phyloP scores from a whole-genome alignment of 2,888 invertebrate species.

The Andrena fulva region DNA sequence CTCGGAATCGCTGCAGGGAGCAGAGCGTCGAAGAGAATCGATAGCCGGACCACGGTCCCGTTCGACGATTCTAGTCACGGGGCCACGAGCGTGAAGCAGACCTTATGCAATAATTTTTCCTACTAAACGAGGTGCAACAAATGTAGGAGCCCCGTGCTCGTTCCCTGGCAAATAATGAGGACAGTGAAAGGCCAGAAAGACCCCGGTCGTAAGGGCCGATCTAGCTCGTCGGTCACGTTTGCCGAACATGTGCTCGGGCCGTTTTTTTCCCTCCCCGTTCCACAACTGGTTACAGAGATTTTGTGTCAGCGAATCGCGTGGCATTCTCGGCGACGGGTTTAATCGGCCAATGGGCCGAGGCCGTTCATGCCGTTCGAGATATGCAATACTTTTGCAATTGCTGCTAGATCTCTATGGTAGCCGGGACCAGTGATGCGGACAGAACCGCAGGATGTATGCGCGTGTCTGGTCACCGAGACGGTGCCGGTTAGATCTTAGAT shows the following conservation, averaged over 20 bases:
- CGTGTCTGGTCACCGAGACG: not conserved
- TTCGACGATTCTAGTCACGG: conserved; percentile 74
- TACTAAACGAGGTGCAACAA: conserved; percentile 61
- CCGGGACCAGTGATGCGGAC: not conserved
- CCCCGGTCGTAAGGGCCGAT: conserved; percentile 60
- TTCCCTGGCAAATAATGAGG: conserved; percentile 62
- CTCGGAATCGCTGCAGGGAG: conserved; percentile 39
- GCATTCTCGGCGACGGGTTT: conserved; percentile 53
- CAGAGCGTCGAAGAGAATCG: conserved; percentile 47
- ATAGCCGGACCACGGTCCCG: conserved; percentile 49
- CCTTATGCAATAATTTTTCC: conserved; percentile 75
- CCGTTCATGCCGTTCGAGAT: conserved; percentile 54
- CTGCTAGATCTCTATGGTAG: not conserved
- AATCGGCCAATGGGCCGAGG: conserved; percentile 71
- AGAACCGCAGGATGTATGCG: conserved; percentile 1
- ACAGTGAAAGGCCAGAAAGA: conserved; percentile 73
- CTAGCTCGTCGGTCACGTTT: conserved; percentile 72
- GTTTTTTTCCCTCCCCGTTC: conserved; percentile 51
- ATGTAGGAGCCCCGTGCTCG: conserved; percentile 62
- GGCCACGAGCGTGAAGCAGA: conserved; percentile 78
- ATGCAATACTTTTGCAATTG: conserved; percentile 50
- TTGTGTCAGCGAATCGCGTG: conserved; percentile 55
- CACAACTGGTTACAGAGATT: conserved; percentile 52
- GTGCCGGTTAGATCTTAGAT: not conserved
- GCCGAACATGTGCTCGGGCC: conserved; percentile 73